Conservation (phyloP, 2,888 invertebrate species). For the Rosalia funebris region DNA sequence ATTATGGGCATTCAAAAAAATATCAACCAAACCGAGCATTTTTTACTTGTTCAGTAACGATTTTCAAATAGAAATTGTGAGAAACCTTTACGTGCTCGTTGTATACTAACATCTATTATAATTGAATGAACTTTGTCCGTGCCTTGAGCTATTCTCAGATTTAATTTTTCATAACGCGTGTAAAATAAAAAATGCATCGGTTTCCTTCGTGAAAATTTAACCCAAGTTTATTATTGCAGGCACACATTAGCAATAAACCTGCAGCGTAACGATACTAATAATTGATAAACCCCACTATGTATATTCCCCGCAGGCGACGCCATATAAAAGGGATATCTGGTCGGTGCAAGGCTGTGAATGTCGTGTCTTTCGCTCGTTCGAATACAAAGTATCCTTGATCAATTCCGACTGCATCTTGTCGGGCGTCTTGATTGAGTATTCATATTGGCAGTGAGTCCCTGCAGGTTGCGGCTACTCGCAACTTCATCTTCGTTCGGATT, state of each 20-base stretch:
- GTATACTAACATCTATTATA: no score
- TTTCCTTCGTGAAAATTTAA: constrained; percentile 18
- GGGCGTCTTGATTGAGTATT: constrained; percentile 33
- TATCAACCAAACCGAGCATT: no score
- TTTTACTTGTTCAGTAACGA: no score
- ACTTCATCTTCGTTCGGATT: neutral
- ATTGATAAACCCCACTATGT: constrained; percentile 15
- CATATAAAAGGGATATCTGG: constrained; percentile 18
- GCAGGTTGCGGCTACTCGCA: neutral
- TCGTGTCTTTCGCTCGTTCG: constrained; percentile 35
- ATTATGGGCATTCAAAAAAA: no score
- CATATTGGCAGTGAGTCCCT: constrained; percentile 24
- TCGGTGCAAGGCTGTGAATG: no score
- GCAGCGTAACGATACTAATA: constrained; percentile 14
- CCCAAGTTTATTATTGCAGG: constrained; percentile 17
- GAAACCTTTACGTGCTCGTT: no score
- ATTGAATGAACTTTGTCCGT: no score
- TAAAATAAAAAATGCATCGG: no score
- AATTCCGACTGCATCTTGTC: constrained; percentile 45
- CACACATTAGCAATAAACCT: constrained; percentile 14
- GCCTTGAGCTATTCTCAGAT: no score
- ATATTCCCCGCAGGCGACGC: constrained; percentile 11
- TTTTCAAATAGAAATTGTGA: no score
- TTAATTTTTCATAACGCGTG: no score
- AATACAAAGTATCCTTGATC: constrained; percentile 41